phyloP scores from a whole-genome alignment of 2,888 invertebrate genomes.

The Tetranychus truncatus region DNA sequence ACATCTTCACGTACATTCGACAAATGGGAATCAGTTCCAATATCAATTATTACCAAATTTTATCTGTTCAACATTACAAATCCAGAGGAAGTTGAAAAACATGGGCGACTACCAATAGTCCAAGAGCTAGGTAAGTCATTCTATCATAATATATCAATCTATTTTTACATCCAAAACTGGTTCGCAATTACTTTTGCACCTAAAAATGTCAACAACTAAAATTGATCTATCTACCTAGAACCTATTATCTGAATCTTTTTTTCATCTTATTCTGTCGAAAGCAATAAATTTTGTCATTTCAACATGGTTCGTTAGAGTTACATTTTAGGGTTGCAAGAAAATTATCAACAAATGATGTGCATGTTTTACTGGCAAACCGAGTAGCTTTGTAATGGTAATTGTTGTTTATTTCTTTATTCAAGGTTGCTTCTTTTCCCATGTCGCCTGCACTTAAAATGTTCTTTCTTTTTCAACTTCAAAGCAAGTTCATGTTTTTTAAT shows the following conservation, averaged over 20 bases:
- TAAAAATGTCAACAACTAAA: neutral
- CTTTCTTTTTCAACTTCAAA: too few species aligned
- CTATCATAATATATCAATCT: neutral
- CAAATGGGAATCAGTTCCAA: constrained; percentile 18
- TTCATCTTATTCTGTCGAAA: too few species aligned
- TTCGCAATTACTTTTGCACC: neutral
- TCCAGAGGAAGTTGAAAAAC: constrained; percentile 8
- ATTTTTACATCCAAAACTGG: neutral
- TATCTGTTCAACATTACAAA: constrained; percentile 21
- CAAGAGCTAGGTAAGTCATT: constrained; percentile 16
- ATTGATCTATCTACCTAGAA: neutral
- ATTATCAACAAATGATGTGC: too few species aligned
- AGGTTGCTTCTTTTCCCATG: neutral
- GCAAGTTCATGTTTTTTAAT: too few species aligned
- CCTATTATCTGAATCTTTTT: too few species aligned
- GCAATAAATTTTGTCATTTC: too few species aligned
- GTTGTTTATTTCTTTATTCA: neutral
- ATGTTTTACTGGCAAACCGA: too few species aligned
- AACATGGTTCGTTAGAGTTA: too few species aligned
- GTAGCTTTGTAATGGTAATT: neutral
- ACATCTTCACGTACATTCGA: constrained; percentile 12
- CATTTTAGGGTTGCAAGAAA: too few species aligned
- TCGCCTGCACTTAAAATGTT: neutral
- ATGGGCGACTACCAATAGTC: constrained; percentile 14
- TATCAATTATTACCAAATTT: constrained; percentile 16